Conservation (phyloP, 2,113 vertebrate species). For the Neofelis nebulosa region DNA sequence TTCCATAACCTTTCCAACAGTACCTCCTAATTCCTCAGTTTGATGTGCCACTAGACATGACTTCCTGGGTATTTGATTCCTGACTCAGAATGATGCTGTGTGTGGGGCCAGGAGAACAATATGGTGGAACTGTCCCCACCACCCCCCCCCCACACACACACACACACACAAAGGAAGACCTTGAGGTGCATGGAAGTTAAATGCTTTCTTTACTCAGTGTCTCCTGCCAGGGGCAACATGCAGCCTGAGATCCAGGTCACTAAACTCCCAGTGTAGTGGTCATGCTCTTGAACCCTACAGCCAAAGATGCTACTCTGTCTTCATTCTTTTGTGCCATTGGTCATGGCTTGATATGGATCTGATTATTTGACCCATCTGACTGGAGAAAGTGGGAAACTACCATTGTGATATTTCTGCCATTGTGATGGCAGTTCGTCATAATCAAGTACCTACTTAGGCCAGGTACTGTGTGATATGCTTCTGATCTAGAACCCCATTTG, state of each 20-base stretch:
- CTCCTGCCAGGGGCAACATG: background rate
- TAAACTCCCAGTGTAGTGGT: background rate
- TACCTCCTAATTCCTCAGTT: background rate
- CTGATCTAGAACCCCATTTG: background rate
- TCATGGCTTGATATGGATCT: constrained; percentile 54
- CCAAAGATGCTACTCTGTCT: background rate
- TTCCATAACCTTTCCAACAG: background rate
- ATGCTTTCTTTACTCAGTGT: background rate
- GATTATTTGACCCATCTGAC: background rate
- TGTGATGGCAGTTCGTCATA: background rate
- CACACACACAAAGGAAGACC: background rate
- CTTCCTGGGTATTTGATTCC: background rate
- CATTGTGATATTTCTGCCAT: constrained; percentile 23
- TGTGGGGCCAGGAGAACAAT: background rate
- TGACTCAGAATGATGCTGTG: background rate
- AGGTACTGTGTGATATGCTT: background rate
- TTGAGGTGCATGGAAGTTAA: background rate
- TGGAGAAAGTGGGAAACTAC: constrained; percentile 14
- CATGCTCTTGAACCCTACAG: background rate
- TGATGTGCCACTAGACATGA: background rate
- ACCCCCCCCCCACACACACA: background rate
- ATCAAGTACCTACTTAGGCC: background rate
- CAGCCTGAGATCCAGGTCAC: background rate
- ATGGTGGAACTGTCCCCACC: background rate
- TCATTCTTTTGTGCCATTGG: background rate